phyloP scores from a whole-genome alignment of 2,113 vertebrate genomes.

The Hippoglossus stenolepis region DNA sequence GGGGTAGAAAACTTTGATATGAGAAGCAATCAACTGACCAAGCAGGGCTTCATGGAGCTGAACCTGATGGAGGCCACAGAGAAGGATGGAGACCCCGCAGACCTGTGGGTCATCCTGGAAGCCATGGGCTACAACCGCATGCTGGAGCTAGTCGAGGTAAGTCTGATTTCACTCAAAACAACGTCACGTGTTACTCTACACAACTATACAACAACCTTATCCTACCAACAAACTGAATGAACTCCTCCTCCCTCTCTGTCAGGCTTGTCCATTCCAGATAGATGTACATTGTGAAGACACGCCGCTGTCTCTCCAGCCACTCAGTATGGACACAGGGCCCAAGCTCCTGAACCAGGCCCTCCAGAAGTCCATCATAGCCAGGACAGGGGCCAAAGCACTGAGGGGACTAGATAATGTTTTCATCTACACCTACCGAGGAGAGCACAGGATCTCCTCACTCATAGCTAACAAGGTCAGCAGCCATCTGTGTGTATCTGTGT shows the following conservation, averaged over 20 bases:
- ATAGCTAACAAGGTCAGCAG: conserved; percentile 91
- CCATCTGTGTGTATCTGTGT: not conserved
- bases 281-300: conserved; percentile 84
- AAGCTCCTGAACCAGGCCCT: conserved; percentile 87
- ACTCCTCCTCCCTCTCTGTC: conserved; percentile 8
- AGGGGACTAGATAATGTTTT: conserved; percentile 84
- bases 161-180: not conserved
- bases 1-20: conserved; percentile 90
- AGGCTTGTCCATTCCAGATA: conserved; percentile 94
- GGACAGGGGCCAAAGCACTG: conserved; percentile 84
- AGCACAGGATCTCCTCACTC: conserved; percentile 88
- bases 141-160: conserved; percentile 90
- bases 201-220: not conserved
- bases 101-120: conserved; percentile 91
- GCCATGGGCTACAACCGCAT: conserved; percentile 92
- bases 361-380: conserved; percentile 84
- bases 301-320: conserved; percentile 83
- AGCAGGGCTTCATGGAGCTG: conserved; percentile 93
- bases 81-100: conserved; percentile 87
- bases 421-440: conserved; percentile 82
- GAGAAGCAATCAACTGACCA: conserved; percentile 92
- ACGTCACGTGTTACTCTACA: no score
- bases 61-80: conserved; percentile 95
- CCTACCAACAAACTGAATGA: not conserved
- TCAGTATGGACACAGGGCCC: conserved; percentile 82